phyloP scores from a whole-genome alignment of 2,797 vertebrate genomes.

The Microctenopoma stevenorrisi region DNA sequence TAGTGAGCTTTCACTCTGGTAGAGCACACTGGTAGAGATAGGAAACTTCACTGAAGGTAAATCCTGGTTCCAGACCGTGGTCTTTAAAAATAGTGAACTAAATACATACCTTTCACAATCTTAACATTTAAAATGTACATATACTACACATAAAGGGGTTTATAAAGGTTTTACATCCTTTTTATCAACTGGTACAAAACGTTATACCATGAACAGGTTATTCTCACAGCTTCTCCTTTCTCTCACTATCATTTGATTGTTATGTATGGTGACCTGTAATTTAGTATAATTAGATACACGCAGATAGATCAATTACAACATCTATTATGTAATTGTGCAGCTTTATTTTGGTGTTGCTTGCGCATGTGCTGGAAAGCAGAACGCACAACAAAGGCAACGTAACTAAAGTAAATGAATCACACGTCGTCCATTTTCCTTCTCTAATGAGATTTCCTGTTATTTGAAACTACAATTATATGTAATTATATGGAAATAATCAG shows the following conservation, averaged over 20 bases:
- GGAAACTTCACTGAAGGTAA: conserved; percentile 10
- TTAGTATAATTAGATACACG: background rate
- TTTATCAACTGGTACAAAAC: background rate
- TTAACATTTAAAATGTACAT: conserved; percentile 6
- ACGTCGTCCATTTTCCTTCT: background rate
- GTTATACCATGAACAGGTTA: background rate
- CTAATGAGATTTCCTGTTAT: conserved; percentile 34
- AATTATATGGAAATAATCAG: background rate
- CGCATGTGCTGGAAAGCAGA: background rate
- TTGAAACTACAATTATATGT: too few species aligned
- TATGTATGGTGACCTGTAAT: background rate
- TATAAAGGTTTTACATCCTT: background rate
- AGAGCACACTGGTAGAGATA: background rate
- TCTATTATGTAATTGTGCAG: background rate
- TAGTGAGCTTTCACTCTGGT: conserved; percentile 25
- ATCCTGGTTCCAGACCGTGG: conserved; percentile 6
- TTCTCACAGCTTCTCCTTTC: background rate
- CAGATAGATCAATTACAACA: background rate
- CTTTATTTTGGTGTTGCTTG: background rate
- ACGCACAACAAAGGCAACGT: conserved; percentile 10
- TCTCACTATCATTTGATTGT: background rate
- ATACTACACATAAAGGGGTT: background rate
- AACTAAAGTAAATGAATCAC: background rate
- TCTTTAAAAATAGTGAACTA: background rate
- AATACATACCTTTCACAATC: conserved; percentile 1